Evolutionary conservation across 2,888 invertebrate genomes (phyloP), one percentile per base, ranked within the genome.

Genomic region (Cistogaster globosa): DNA sequence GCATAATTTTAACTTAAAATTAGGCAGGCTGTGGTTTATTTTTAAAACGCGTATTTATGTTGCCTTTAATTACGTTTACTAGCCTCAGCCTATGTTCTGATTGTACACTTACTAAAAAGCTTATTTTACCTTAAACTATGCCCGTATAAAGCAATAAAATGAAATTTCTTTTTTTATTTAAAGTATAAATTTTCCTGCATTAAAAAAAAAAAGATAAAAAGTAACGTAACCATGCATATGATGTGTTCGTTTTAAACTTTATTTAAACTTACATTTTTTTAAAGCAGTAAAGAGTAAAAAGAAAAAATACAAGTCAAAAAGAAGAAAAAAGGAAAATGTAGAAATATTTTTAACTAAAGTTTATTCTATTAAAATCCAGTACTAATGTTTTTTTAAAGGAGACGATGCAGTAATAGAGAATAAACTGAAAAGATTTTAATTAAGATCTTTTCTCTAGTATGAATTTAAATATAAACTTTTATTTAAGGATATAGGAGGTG

Each of bases 381-480:
- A 74, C n/a, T 36, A 58, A 32, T 60, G 58, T 80, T 65, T 57
- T 14, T 36, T 36, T 58, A 63, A 76, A 55, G 45, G 32, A 65
- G 26, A 72, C 72, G 79, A 71, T 65, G 48, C 18, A 72, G 55
- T 62, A 71, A 53, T 45, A 74, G 69, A 51, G 53, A 26, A 55
- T 69, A 78, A 68, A 32, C 26, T 74, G 42, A 81, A 72, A 69
- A 82, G 85, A 85, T 85, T 85, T 85, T 85, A 85, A 85, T 85
- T 85, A 85, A 85, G 85, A 85, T 85, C 85, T 68, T 63, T 38
- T 71, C 51, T 82, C 51, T 57, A 62, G 72, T 74, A 82, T 82
- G 77, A 75, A 58, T 82, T 85, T 74, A 60, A 82, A 78, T 69
- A 85, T 77, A 63, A 82, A 81, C 74, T 78, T 78, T 74, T 75